Conservation (phyloP, 1,140 invertebrate genomes). For the Heliconius himera region DNA sequence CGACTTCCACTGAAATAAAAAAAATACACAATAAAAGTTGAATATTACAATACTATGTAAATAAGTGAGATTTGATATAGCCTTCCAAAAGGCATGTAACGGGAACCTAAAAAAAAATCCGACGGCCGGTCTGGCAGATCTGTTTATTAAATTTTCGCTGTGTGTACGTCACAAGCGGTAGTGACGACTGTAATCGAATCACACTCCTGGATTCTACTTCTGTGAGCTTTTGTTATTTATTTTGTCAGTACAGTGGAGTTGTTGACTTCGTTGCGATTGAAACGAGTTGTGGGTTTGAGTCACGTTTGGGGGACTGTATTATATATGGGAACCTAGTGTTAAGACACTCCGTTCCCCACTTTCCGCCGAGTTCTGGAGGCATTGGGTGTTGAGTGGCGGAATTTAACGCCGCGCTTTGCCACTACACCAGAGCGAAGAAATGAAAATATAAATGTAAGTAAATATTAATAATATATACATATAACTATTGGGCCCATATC, state of each 20-base stretch:
- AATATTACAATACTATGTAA: neutral
- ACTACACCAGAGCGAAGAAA: too few species aligned
- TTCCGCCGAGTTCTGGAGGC: too few species aligned
- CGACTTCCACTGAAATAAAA: neutral
- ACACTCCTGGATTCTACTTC: neutral
- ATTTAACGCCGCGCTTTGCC: too few species aligned
- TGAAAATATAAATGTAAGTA: too few species aligned
- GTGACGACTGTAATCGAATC: neutral
- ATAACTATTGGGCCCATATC: too few species aligned
- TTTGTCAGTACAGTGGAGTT: neutral
- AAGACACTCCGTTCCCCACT: too few species aligned
- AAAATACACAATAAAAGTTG: neutral
- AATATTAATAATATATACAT: too few species aligned
- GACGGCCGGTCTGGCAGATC: neutral
- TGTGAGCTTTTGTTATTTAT: neutral
- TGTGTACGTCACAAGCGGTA: neutral
- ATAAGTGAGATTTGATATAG: neutral
- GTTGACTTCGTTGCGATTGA: neutral
- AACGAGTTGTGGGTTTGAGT: neutral
- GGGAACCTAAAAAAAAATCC: neutral
- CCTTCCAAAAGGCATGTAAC: neutral
- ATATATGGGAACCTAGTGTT: too few species aligned
- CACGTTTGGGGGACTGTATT: too few species aligned
- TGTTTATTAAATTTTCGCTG: constrained; percentile 5
- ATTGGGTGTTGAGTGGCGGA: too few species aligned